Evolutionary conservation across 2,113 vertebrate species (phyloP).

Genomic region (Apus apus): DNA sequence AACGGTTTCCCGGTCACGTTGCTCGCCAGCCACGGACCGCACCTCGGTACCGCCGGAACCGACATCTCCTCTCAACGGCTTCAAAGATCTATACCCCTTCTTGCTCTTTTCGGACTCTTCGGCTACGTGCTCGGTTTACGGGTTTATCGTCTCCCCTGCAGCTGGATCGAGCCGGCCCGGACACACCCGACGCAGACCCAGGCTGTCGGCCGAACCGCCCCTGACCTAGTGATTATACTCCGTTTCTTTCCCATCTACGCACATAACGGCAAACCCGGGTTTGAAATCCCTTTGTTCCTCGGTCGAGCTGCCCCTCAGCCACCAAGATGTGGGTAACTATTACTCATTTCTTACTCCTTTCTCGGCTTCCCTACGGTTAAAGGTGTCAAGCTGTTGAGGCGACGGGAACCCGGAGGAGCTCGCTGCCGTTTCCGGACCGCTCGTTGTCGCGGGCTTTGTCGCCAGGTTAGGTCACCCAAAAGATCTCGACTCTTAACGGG

Average conservation of each 20-base stretch:
- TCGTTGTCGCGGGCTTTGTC: not conserved
- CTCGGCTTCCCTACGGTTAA: not conserved
- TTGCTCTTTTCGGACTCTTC: not conserved
- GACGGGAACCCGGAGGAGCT: not conserved
- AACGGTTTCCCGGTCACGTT: not conserved
- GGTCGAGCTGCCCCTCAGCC: not conserved
- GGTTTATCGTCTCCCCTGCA: not conserved
- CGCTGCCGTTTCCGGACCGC: not conserved
- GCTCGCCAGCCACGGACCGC: not conserved
- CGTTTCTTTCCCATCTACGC: not conserved
- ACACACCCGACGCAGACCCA: not conserved
- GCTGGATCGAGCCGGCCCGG: not conserved
- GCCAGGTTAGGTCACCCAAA: not conserved
- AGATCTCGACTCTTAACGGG: not conserved
- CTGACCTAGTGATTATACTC: not conserved
- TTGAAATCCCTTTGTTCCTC: not conserved
- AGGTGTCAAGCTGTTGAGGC: not conserved
- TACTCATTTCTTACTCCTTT: not conserved
- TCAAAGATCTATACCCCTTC: not conserved
- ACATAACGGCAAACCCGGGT: not conserved
- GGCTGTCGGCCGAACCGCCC: not conserved
- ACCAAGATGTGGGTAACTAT: not conserved
- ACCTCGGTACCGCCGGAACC: not conserved
- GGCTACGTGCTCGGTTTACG: not conserved
- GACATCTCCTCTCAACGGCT: not conserved